These are phyloP conservation scores for Eutrigla gurnardus DNA, from an alignment of 2,797 vertebrate genomes.

Conservation along the genomic window DNA sequence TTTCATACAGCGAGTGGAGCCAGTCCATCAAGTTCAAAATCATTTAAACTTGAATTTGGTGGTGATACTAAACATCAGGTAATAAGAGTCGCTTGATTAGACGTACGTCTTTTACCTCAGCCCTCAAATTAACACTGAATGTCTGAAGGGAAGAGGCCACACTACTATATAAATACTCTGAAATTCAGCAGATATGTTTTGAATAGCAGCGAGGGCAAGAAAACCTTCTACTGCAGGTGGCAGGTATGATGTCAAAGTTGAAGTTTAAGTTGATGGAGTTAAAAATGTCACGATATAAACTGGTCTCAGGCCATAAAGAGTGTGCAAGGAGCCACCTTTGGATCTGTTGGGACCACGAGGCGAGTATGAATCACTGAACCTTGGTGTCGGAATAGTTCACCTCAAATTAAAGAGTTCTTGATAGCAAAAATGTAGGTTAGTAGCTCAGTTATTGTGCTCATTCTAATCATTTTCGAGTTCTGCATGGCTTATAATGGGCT, in stretches of 20 bases:
- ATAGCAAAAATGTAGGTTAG: not conserved
- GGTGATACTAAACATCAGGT: not conserved
- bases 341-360: not conserved
- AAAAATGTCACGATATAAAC: not conserved
- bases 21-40: not conserved
- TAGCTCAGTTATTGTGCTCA: not conserved
- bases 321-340: not conserved
- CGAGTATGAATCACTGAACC: not conserved
- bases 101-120: not conserved
- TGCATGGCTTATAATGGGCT: conserved; percentile 13
- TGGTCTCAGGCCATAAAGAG: not conserved
- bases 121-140: not conserved
- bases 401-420: conserved; percentile 5
- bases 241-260: not conserved
- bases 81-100: not conserved
- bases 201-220: not conserved
- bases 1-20: not conserved
- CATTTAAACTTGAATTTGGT: not conserved
- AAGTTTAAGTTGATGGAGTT: not conserved
- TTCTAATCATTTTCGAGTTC: not conserved
- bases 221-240: not conserved
- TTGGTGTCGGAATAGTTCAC: not conserved
- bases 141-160: not conserved
- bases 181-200: not conserved
- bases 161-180: not conserved